These are phyloP conservation scores for Thecocarcelia acutangulata DNA, from an alignment of 2,888 invertebrate genomes.

Conservation along the genomic window DNA sequence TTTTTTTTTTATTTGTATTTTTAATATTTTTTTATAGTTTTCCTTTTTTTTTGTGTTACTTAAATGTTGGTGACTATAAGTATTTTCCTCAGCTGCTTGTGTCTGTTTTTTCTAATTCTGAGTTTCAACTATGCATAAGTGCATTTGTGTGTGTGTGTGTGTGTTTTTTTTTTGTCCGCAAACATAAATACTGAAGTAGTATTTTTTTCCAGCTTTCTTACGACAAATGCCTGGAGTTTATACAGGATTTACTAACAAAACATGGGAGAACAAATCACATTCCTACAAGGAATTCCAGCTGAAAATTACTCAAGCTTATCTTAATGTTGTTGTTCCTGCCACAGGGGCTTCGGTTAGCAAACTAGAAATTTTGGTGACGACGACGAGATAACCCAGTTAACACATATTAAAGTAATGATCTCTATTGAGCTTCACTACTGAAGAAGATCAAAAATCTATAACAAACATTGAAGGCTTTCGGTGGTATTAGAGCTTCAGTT, in stretches of 20 bases:
- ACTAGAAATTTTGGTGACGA: constrained; percentile 47
- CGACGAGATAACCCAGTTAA: constrained; percentile 27
- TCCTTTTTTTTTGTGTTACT: neutral
- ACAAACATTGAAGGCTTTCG: too few relatives aligned
- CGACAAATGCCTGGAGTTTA: constrained; percentile 61
- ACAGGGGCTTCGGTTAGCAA: constrained; percentile 60
- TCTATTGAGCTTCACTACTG: too few relatives aligned
- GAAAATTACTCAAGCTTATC: constrained; percentile 69
- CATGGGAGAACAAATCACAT: constrained; percentile 66
- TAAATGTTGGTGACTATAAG: neutral
- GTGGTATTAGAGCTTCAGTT: too few relatives aligned
- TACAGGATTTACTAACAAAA: constrained; percentile 64
- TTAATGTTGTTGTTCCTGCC: constrained; percentile 66
- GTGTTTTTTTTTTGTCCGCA: neutral
- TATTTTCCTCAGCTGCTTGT: constrained; percentile 10
- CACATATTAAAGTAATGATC: neutral
- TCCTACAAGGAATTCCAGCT: constrained; percentile 68
- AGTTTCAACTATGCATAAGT: neutral
- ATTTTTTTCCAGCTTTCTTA: constrained; percentile 24
- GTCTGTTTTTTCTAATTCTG: constrained; percentile 12
- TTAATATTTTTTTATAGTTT: neutral
- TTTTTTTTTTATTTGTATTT: constrained; percentile 18
- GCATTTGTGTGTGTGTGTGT: neutral
- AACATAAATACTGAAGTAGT: neutral
- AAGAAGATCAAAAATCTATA: too few relatives aligned